phyloP scores from a whole-genome alignment of 2,797 vertebrate genomes.

The Anableps anableps region DNA sequence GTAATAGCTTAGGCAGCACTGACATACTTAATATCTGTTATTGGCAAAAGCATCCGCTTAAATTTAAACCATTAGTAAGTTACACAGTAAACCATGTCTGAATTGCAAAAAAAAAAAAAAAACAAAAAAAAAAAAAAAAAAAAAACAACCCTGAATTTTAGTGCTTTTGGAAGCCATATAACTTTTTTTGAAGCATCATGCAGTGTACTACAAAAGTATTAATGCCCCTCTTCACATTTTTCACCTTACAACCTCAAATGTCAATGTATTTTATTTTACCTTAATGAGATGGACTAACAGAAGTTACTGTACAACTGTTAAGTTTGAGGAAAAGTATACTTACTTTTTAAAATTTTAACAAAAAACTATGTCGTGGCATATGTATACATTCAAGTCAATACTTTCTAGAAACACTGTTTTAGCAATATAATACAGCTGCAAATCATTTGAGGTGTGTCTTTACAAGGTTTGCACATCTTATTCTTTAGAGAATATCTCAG shows the following conservation, averaged over 20 bases:
- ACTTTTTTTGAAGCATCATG: too few relatives aligned
- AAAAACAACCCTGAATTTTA: background rate
- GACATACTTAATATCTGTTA: slow-evolving; percentile 60
- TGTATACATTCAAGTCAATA: background rate
- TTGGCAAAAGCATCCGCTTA: slow-evolving; percentile 35
- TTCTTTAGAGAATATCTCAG: background rate
- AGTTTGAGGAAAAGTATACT: background rate
- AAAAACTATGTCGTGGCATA: background rate
- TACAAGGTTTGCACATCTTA: background rate
- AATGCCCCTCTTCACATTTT: background rate
- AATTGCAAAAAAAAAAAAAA: background rate
- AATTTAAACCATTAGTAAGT: slow-evolving; percentile 25
- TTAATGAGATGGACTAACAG: background rate
- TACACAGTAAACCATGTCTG: slow-evolving; percentile 24
- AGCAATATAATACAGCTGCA: background rate
- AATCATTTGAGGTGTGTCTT: background rate
- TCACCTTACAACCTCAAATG: background rate
- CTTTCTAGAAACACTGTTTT: background rate
- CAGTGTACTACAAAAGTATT: background rate
- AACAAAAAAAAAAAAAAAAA: background rate
- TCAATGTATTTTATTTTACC: background rate
- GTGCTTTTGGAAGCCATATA: background rate
- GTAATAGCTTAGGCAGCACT: slow-evolving; percentile 59
- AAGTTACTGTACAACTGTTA: background rate
- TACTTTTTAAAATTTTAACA: background rate